These are phyloP conservation scores for Pteruthius melanotis DNA, from an alignment of 2,113 vertebrate genomes.

Conservation along the genomic window DNA sequence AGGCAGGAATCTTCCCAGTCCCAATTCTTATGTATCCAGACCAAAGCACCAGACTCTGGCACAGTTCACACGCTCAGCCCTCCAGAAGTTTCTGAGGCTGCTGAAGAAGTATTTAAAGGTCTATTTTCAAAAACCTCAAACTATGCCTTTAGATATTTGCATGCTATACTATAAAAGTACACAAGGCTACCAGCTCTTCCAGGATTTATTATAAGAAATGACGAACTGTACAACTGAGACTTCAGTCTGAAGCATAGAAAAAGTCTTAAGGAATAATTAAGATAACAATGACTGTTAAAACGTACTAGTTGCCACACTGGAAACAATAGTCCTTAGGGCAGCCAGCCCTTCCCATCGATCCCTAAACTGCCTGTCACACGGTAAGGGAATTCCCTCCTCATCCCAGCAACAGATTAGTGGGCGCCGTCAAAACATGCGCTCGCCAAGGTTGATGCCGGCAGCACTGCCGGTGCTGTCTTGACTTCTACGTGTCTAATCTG, in stretches of 20 bases:
- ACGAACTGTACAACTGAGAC: background rate
- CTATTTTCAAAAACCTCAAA: background rate
- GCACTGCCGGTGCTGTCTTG: background rate
- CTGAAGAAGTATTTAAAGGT: background rate
- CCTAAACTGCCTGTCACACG: background rate
- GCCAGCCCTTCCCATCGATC: background rate
- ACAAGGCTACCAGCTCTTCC: background rate
- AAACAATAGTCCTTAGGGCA: background rate
- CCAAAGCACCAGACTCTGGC: background rate
- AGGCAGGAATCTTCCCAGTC: background rate
- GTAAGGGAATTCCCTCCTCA: background rate
- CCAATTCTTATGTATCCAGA: background rate
- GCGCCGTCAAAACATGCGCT: background rate
- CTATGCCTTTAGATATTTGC: background rate
- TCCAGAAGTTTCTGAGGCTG: conserved; percentile 6
- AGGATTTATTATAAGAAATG: background rate
- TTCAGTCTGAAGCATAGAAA: background rate
- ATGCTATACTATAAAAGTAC: background rate
- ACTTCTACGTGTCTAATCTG: background rate
- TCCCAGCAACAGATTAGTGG: background rate
- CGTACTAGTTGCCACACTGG: background rate
- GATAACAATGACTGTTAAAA: background rate
- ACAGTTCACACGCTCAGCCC: background rate
- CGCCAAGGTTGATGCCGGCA: background rate
- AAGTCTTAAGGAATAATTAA: background rate